Evolutionary conservation across 2,888 invertebrate genomes (phyloP), one percentile per base, ranked within the genome.

Genomic region (Athrips mouffetella): DNA sequence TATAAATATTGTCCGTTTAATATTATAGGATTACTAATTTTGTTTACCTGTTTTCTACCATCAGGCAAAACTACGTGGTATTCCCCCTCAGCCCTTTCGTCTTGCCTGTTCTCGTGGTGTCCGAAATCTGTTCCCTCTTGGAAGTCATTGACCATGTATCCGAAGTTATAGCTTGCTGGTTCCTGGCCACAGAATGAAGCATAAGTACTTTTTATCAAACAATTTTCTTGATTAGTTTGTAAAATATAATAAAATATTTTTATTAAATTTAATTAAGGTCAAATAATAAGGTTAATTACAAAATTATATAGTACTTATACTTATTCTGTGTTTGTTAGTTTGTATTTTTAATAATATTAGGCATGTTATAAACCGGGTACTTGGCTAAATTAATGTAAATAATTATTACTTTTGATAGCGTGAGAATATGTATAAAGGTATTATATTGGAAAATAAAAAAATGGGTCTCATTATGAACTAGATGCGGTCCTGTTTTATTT

Each of bases 1-100:
- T n/a, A n/a, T n/a, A n/a, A n/a, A n/a, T n/a, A n/a, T n/a, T n/a
- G n/a, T n/a, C n/a, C n/a, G n/a, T n/a, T n/a, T n/a, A n/a, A 13
- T 30, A 3, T 10, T 30, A 13, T 8, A 30, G 5, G 13, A 2
- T 31, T 13, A 18, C 10, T 8, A 18, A 7, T 18, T 10, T 35
- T n/a, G 18, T 16, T 37, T 52, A 85, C 86, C 84, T 91, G 92
- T 58, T 90, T 91, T 61, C 92, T 90, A 7, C 92, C 92, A 75
- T 92, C 92, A 60, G 92, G 92, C 53, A 92, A 73, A 2, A 92
- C 89, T 2, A 92, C 92, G 61, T 92, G 91, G 73, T 92, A 92
- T 49, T 90, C 87, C 13, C 92, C 92, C 41, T 89, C 82, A 0
- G 92, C 90, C 21, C 82, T 80, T 51, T 91, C 91, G 23, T 91